phyloP scores from a whole-genome alignment of 2,888 invertebrate species.

The Rapana venosa region DNA sequence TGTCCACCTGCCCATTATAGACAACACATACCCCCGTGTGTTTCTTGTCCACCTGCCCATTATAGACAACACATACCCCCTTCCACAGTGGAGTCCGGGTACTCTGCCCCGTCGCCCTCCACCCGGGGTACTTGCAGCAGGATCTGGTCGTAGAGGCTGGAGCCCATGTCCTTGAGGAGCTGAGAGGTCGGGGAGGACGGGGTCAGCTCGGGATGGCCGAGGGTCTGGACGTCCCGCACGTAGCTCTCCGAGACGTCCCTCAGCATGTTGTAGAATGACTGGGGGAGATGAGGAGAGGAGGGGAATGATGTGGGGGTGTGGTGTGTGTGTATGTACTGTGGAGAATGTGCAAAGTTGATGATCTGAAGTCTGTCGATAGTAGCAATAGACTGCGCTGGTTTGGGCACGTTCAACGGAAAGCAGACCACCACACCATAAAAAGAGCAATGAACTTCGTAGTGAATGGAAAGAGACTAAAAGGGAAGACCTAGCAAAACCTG shows the following conservation, averaged over 20 bases:
- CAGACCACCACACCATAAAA: too few species aligned
- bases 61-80: background rate
- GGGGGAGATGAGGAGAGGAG: background rate
- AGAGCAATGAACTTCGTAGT: too few species aligned
- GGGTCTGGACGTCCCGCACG: conserved; percentile 28
- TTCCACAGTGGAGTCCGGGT: conserved; percentile 6
- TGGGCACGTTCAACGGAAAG: too few species aligned
- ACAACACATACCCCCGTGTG: too few species aligned
- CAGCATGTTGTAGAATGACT: conserved; percentile 32
- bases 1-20: too few species aligned
- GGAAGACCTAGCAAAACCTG: too few species aligned
- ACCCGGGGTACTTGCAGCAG: conserved; percentile 40
- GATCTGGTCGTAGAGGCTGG: conserved; percentile 26
- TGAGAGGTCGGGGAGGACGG: conserved; percentile 34
- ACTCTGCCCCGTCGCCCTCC: conserved; percentile 42
- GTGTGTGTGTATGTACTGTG: background rate
- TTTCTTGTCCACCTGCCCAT: too few species aligned
- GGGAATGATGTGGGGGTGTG: background rate
- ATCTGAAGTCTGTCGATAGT: too few species aligned
- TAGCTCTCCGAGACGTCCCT: conserved; percentile 36
- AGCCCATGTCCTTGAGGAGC: conserved; percentile 31
- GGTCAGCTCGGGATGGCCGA: conserved; percentile 12
- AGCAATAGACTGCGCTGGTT: too few species aligned
- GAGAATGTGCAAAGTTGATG: too few species aligned
- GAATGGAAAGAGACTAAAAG: too few species aligned